Evolutionary conservation across 2,888 invertebrate species (phyloP), one percentile per base, ranked within the genome.

Genomic region (Tillus elongatus): DNA sequence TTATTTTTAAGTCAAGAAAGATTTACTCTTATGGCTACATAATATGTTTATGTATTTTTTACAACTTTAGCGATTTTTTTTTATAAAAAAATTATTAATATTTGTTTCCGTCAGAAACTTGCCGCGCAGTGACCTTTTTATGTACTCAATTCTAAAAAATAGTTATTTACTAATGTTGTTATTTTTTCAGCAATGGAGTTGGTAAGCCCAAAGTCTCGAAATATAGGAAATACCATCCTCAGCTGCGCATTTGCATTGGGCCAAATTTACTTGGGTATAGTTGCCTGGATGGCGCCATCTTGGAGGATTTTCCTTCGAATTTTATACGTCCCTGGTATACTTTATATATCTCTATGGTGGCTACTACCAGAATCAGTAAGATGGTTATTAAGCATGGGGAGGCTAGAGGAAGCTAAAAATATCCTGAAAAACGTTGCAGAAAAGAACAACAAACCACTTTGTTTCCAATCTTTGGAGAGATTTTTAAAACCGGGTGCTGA

Each of bases 321-420:
- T 12, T 64, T 79, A 13, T 82, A 84, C 59, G 58, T 71, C 9
- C 81, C 82, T 1, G 80, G 81, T n/a, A 60, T 82, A 41, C 60
- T 81, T 13, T 72, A 82, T 49, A 65, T 84, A 31, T 58, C 72
- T 11, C 79, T 82, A 58, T 73, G 75, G 55, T 72, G 77, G 67
- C 57, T 77, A 33, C 50, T 79, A 14, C 77, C 80, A 26, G 82
- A 82, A 64, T 82, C 82, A 49, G 69, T 76, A 39, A 72, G 84
- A 51, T 86, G 86, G 86, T 67, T 85, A 30, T 63, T 81, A 39
- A 74, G 75, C 2, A 71, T 73, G 30, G 72, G 73, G 1, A 66
- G 72, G 42, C 62, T 63, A 4, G 60, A 68, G 0, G 64, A 71
- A 8, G 77, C 79, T 0, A 71, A 70, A 24, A 57, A 57, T 3